Base-by-base conservation (phyloP, 2,888 invertebrate genomes). In the Philonicus albiceps region DNA sequence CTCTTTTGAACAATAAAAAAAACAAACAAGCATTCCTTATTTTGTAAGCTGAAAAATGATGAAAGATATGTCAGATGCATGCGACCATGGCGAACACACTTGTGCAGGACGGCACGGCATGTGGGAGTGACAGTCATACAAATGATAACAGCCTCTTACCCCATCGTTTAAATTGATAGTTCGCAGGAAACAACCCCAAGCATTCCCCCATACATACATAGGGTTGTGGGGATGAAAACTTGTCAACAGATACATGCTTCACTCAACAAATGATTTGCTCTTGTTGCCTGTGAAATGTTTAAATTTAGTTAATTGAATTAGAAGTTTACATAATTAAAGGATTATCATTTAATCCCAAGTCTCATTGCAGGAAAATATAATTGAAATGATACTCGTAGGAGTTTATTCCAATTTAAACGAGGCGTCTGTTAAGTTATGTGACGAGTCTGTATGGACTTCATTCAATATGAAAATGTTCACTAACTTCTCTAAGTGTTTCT, bases 11-110 rank as follows among this genome's bases (percentile, higher is more conserved):
- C 22, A 64, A 64, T 64, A 11, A 27, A 64, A 22, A 22, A 64
- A 22, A 19, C 5, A 53, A 11, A 27, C 1, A 27, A 64, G 8
- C 3, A 64, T 27, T 64, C 7, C 64, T 2, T 22, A 8, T 64
- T 22, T 64, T 11, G 19, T 22, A 64, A 64, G 27, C 19, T 64
- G 64, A 22, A 22, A 22, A 22, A 64, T 64, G 64, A 64, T 64
- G 64, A 74, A 74, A 34, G 31, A 74, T 74, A 74, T 74, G 74
- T 74, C 74, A 74, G 34, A 74, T 74, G 74, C 74, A 74, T 74
- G 74, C 74, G 64, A 64, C 22, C 7, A 27, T 19, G 64, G 27
- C n/a, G n/a, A 22, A 55, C 22, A 55, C 22, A 55, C 19, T 55
- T 19, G 55, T 55, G 7, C 55, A 55, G 55, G 55, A 55, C 55